A percentile compares a stretch with the other conserved stretches of the same genome.
Conservation (phyloP, 2,113 vertebrate genomes). For the Agelaius phoeniceus region DNA sequence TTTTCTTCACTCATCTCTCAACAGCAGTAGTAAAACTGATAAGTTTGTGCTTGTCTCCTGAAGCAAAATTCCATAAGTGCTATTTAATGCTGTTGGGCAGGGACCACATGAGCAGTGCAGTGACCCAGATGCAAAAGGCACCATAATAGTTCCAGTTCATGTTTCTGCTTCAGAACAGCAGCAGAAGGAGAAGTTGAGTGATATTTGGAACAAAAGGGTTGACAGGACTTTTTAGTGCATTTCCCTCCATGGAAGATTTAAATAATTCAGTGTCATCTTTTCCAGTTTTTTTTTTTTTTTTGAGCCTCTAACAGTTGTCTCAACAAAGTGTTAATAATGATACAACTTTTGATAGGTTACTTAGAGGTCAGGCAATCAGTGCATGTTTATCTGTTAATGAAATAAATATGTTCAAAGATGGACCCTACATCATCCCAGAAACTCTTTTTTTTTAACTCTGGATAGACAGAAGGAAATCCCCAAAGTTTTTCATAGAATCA, state of each 20-base stretch:
- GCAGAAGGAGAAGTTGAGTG: background rate
- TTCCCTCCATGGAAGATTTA: background rate
- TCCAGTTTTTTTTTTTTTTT: background rate
- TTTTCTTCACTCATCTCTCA: background rate
- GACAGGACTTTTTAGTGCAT: background rate
- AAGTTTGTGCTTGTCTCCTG: background rate
- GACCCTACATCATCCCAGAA: background rate
- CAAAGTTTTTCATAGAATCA: background rate
- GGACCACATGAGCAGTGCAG: rapidly evolving
- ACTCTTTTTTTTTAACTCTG: background rate
- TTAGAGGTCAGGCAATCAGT: background rate
- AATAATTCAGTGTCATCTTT: background rate
- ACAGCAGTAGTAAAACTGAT: background rate
- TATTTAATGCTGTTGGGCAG: background rate
- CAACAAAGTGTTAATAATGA: background rate
- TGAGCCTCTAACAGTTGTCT: background rate
- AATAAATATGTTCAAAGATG: background rate
- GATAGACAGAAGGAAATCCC: background rate
- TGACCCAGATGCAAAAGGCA: background rate
- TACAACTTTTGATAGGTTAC: background rate
- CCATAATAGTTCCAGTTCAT: background rate
- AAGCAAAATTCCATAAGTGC: background rate
- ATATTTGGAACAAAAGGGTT: background rate
- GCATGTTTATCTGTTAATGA: background rate
- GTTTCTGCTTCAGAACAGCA: background rate